These are phyloP conservation scores for Emydocephalus ijimae DNA, from an alignment of 2,113 vertebrate genomes.

Conservation along the genomic window DNA sequence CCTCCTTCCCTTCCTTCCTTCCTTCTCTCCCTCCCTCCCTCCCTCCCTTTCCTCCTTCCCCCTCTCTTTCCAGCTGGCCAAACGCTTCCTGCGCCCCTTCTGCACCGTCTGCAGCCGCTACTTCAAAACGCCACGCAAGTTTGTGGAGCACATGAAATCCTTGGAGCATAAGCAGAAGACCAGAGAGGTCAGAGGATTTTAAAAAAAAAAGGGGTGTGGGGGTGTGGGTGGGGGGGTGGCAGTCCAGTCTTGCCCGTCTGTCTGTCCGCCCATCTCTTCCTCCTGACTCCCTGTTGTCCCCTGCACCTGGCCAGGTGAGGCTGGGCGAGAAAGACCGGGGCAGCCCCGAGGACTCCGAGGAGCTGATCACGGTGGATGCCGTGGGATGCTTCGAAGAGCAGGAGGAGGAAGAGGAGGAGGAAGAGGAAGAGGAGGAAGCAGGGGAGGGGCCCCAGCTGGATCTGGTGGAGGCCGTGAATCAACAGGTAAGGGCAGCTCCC, in stretches of 20 bases:
- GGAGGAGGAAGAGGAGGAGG: constrained; percentile 70
- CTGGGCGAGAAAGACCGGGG: constrained; percentile 71
- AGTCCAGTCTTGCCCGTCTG: background rate
- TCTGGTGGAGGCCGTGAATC: constrained; percentile 59
- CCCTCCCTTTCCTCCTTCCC: background rate
- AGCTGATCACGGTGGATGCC: constrained; percentile 87
- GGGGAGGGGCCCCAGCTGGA: constrained; percentile 23
- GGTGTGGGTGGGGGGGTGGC: background rate
- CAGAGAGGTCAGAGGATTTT: constrained; percentile 74
- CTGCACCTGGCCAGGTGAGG: constrained; percentile 60
- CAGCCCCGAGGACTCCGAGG: constrained; percentile 76
- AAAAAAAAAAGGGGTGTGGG: background rate
- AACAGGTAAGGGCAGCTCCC: background rate
- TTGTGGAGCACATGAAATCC: constrained; percentile 92
- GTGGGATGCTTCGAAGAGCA: constrained; percentile 83
- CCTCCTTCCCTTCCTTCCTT: too few relatives aligned
- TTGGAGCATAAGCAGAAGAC: constrained; percentile 85
- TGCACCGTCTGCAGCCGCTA: constrained; percentile 88
- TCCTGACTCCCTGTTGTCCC: background rate
- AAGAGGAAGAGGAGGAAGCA: constrained; percentile 63
- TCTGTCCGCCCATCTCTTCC: background rate
- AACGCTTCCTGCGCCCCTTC: constrained; percentile 79
- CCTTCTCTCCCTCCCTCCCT: background rate
- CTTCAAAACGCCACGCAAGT: constrained; percentile 89
- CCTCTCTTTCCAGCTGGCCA: constrained; percentile 73